phyloP scores from a whole-genome alignment of 2,113 vertebrate genomes.

The Irena cyanogastra region DNA sequence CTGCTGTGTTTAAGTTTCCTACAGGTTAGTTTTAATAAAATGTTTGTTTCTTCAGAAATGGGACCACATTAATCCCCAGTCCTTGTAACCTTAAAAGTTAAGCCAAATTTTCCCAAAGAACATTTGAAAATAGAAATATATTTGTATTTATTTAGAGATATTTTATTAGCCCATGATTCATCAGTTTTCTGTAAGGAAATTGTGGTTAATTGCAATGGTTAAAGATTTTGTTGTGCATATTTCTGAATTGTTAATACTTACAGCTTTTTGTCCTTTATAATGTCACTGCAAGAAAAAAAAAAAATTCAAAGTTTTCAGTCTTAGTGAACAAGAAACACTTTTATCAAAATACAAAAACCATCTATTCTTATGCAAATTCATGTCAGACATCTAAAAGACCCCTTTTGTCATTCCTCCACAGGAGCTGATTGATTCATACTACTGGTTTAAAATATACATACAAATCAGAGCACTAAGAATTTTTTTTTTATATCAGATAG shows the following conservation, averaged over 20 bases:
- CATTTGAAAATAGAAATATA: conserved; percentile 5
- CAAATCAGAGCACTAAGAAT: conserved; percentile 24
- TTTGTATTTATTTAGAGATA: neutral
- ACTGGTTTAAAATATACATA: conserved; percentile 56
- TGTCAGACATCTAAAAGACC: conserved; percentile 59
- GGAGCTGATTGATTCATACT: conserved; percentile 61
- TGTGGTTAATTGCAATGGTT: conserved; percentile 52
- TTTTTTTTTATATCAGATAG: conserved; percentile 51
- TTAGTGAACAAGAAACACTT: conserved; percentile 57
- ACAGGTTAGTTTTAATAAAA: conserved; percentile 41
- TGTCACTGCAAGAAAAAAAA: conserved; percentile 39
- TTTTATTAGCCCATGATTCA: conserved; percentile 41
- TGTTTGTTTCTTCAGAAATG: conserved; percentile 42
- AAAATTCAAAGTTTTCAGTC: conserved; percentile 63
- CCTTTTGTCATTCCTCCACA: conserved; percentile 60
- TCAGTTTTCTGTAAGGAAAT: conserved; percentile 55
- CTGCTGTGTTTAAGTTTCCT: conserved; percentile 40
- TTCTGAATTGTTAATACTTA: conserved; percentile 16
- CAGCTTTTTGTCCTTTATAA: conserved; percentile 60
- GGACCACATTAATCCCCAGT: neutral
- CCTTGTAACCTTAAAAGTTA: conserved; percentile 42
- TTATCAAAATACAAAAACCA: conserved; percentile 55
- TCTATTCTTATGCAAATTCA: conserved; percentile 70
- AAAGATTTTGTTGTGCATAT: conserved; percentile 38
- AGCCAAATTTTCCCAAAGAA: conserved; percentile 38